Base-by-base conservation (phyloP, 1,140 invertebrate genomes). In the Doryteuthis pealeii region DNA sequence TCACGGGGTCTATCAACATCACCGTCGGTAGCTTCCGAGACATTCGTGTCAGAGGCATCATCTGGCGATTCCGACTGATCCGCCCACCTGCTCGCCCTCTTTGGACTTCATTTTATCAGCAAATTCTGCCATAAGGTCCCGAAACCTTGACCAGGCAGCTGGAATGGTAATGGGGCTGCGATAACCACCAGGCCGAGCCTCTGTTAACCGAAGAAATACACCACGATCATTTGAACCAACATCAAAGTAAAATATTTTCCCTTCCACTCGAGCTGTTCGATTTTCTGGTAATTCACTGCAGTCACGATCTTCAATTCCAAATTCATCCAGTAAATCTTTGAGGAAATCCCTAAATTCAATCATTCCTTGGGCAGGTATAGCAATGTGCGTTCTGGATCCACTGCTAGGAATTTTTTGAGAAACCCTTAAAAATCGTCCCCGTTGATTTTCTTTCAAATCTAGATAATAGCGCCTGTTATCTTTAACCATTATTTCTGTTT, bases 181-280 rank as follows among this genome's bases (percentile, higher is more conserved):
- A 90, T 97, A 98, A 70, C 66, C 66, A 68, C 66, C 66, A 68
- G 66, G 66, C 30, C 66, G 28, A 33, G 66, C 66, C 92, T 99
- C 97, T 85, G 96, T 97, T 88, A 99, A 95, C 89, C 97, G 93
- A 94, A 99, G 96, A 89, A 98, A 99, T 81, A 98, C 94, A 80
- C 97, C 97, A 87, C 97, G 93, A 89, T 96, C 96, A 90, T 99
- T 99, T 89, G 98, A 96, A 76, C 97, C 96, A 87, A 98, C 96
- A 91, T 99, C 97, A 91, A 99, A 99, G 90, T 98, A 99, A 91
- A 99, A 99, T 89, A 98, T 98, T 90, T 99, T 99, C 91, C 98
- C 98, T 91, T 99, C 97, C 81, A 98, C 96, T 82, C 96, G 93
- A 92, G 99, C 92, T 86, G 97, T 96, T 80, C 94, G 92, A 70